Percentiles rank a stretch among this genome's conserved stretches.
Conservation (phyloP, 2,797 vertebrate genomes). For the Macropodus opercularis region DNA sequence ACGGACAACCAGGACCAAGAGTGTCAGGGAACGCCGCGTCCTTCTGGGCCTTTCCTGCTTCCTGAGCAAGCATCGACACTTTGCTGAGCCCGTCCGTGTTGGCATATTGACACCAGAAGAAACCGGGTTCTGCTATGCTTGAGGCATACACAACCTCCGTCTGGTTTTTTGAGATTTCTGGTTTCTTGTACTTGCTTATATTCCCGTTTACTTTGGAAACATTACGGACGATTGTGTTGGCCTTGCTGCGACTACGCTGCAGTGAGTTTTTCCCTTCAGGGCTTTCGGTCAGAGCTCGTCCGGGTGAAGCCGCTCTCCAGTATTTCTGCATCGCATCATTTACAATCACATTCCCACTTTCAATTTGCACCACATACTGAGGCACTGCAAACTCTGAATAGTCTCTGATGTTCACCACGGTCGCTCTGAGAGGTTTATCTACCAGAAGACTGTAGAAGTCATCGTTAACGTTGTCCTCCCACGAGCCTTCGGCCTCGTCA, state of each 20-base stretch:
- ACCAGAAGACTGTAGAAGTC: slow-evolving; percentile 81
- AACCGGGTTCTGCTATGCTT: slow-evolving; percentile 80
- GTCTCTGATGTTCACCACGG: slow-evolving; percentile 56
- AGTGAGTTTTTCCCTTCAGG: neutral
- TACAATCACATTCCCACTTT: slow-evolving; percentile 73
- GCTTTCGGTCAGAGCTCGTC: neutral
- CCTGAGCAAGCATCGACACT: slow-evolving; percentile 73
- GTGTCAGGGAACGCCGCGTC: slow-evolving; percentile 8
- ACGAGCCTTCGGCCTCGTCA: slow-evolving; percentile 73
- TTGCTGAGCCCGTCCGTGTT: slow-evolving; percentile 32
- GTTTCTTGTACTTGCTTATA: slow-evolving; percentile 45
- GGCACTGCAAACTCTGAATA: slow-evolving; percentile 60
- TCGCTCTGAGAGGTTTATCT: slow-evolving; percentile 81
- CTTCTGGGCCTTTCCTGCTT: slow-evolving; percentile 63
- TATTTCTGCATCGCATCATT: slow-evolving; percentile 79
- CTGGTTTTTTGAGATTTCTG: slow-evolving; percentile 55
- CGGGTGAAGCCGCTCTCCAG: slow-evolving; percentile 56
- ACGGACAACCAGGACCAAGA: slow-evolving; percentile 77
- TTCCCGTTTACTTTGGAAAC: slow-evolving; percentile 4
- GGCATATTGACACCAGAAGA: slow-evolving; percentile 89
- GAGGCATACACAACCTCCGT: slow-evolving; percentile 76
- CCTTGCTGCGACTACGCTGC: neutral
- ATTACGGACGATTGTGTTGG: neutral
- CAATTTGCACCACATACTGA: slow-evolving; percentile 80
- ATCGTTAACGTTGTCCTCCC: slow-evolving; percentile 78